Percentiles rank a stretch among this genome's conserved stretches.
These are phyloP conservation scores for Epinephelus awoara DNA, from an alignment of 2,797 vertebrate species.

Conservation along the genomic window DNA sequence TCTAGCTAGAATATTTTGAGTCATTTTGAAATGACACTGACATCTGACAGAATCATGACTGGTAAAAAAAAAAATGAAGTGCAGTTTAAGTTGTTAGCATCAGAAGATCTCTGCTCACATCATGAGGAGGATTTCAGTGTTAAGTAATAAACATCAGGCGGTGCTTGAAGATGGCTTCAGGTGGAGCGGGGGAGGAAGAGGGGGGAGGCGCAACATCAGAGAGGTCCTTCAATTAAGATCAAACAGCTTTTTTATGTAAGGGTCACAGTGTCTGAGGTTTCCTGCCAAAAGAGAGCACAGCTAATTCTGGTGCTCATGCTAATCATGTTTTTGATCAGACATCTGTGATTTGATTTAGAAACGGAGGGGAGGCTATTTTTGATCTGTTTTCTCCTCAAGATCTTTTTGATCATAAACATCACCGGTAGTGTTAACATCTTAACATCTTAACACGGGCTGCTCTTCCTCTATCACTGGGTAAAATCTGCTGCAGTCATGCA, in stretches of 20 bases:
- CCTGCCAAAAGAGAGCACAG: constrained; percentile 37
- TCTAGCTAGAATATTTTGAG: neutral
- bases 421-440: constrained; percentile 23
- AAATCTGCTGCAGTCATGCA: constrained; percentile 12
- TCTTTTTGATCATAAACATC: constrained; percentile 56
- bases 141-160: neutral
- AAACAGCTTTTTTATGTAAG: constrained; percentile 53
- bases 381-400: constrained; percentile 17
- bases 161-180: constrained; percentile 32
- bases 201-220: constrained; percentile 45
- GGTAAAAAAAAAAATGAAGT: neutral
- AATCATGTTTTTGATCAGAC: constrained; percentile 67
- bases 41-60: neutral
- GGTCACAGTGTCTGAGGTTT: constrained; percentile 46
- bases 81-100: neutral
- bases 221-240: constrained; percentile 59
- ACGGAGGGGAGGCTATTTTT: constrained; percentile 42
- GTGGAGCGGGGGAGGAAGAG: constrained; percentile 6
- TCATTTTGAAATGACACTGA: neutral
- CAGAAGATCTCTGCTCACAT: neutral
- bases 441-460: neutral
- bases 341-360: constrained; percentile 63
- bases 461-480: neutral
- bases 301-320: constrained; percentile 62
- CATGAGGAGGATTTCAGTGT: neutral